Conservation (phyloP, 2,113 vertebrate genomes). For the Acanthisitta chloris region DNA sequence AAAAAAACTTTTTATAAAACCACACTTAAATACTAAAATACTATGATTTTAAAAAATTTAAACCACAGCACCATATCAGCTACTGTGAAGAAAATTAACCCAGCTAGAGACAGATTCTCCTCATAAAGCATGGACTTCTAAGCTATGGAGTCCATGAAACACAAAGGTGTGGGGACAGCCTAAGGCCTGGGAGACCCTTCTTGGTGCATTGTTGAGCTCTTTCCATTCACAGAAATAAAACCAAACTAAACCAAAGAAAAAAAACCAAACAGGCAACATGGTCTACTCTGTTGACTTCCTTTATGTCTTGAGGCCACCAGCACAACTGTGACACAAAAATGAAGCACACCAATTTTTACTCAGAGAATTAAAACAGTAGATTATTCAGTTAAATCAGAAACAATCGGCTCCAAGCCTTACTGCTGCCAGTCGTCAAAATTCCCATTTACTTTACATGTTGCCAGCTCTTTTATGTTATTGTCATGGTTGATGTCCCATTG, state of each 20-base stretch:
- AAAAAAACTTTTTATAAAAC: too few species aligned
- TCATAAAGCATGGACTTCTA: neutral
- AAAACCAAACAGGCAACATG: neutral
- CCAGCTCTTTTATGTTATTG: neutral
- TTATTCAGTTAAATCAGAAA: neutral
- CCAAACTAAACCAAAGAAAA: neutral
- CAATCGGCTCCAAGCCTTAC: neutral
- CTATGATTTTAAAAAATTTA: too few species aligned
- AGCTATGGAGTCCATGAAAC: neutral
- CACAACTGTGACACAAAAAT: rapidly evolving
- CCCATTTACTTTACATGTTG: neutral
- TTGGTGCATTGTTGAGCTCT: neutral
- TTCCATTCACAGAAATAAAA: neutral
- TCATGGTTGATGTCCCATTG: neutral
- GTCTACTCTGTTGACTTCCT: neutral
- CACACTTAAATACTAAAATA: too few species aligned
- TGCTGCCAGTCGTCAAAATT: neutral
- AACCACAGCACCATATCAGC: neutral
- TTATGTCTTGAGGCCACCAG: neutral
- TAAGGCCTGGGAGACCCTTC: neutral
- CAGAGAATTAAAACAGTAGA: neutral
- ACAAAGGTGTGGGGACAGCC: neutral
- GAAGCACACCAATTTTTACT: neutral
- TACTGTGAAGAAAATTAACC: neutral
- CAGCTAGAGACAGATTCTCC: neutral